Base-by-base conservation (phyloP, 1,140 invertebrate genomes). In the Chelonus insularis region DNA sequence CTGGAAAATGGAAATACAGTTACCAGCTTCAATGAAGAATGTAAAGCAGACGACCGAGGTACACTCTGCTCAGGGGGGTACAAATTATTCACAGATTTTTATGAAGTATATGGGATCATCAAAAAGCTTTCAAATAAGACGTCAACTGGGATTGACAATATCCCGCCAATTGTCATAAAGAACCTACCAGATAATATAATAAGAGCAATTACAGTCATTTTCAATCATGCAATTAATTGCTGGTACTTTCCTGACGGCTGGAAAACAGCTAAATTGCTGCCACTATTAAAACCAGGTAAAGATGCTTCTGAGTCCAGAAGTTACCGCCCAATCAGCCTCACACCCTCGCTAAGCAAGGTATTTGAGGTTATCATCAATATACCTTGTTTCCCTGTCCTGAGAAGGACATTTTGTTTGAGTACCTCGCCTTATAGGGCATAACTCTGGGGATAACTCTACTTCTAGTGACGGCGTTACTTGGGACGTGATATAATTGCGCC, bases 221-320 rank as follows among this genome's bases (percentile, higher is more conserved):
- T 57, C 14, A 47, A 57, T 29, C 43, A 57, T 12, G 23, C 39
- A 11, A 25, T 57, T 12, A 57, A 57, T 18, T 8, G n/a, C 8
- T 23, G 7, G 2, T 57, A 45, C 23, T 57, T 57, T 32, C 56
- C 56, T 2, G 7, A 5, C 5, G 2, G 8, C 16, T 57, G 56
- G 56, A 57, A 57, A 57, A 7, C 14, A 25, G 51, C 51, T 11
- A 54, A 36, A 36, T 7, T 54, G 5, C n/a, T 54, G 3, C 51
- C 51, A 4, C 25, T 54, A 8, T 4, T 23, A 5, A 45, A 47
- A 43, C 43, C 43, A 23, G 23, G 25, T 11, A 11, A 45, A 45
- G 7, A 20, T 2, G n/a, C 37, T 4, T 4, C 12, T 1, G 8
- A 45, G 11, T 21, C 56, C 7, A 12, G 7, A 4, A 57, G 41